Base-by-base conservation (phyloP, 2,888 invertebrate genomes). In the Apodemia zela region DNA sequence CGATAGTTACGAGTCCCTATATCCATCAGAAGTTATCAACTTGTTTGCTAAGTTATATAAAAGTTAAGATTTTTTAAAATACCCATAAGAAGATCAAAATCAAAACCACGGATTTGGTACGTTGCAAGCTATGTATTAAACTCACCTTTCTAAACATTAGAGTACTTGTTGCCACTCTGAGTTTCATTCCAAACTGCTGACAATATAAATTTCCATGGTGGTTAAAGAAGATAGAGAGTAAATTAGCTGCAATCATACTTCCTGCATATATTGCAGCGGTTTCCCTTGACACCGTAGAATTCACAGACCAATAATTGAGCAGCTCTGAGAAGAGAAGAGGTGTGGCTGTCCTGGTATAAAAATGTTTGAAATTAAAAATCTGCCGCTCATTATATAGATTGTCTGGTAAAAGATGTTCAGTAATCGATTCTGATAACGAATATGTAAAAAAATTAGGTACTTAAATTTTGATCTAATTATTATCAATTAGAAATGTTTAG, bases 61-160 rank as follows among this genome's bases (percentile, higher is more conserved):
- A 4, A 25, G n/a, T 25, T 25, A 25, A 25, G 25, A 25, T 25
- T 3, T 3, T 25, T 25, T 25, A 25, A 0, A 25, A n/a, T 25
- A 25, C 4, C 25, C 25, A 4, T 25, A 25, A 4, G 4, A 25
- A 4, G 25, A 3, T 25, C 4, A 4, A 25, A 25, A 25, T 2
- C 4, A 25, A 25, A 25, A 25, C 25, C 4, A 25, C 25, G 25
- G 3, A 25, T 25, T 3, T 25, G 25, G 3, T 25, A 25, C 25
- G 25, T 25, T 25, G 25, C 25, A 25, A 25, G 25, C 25, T 25
- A 4, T 25, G 25, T n/a, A n/a, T n/a, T n/a, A n/a, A n/a, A 72
- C 73, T 72, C 80, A 96, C 96, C 93, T 97, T 97, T 84, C 95
- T 93, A 75, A 95, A 96, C 77, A 97, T 93, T 1, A 97, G 81